Percentiles rank a stretch among this genome's conserved stretches.
Conservation (phyloP, 2,888 invertebrate species). For the Rhimphoctona megacephalus region DNA sequence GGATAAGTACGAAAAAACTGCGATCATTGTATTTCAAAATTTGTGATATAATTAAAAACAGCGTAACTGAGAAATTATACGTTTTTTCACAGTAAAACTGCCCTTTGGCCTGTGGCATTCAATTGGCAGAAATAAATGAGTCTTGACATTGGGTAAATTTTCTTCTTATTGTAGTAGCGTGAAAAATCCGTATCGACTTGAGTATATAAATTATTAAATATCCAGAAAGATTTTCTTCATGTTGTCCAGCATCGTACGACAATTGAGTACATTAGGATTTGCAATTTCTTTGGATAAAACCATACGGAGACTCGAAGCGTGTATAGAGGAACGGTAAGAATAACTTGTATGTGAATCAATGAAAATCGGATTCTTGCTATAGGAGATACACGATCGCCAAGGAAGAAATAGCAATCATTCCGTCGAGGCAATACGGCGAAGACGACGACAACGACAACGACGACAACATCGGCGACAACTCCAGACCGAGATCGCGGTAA, state of each 20-base stretch:
- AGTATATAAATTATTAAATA: not conserved
- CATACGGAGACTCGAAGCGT: not conserved
- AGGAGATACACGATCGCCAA: constrained; percentile 55
- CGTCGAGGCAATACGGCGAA: constrained; percentile 43
- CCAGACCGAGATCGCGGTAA: constrained; percentile 13
- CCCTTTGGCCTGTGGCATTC: not conserved
- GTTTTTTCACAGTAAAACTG: not conserved
- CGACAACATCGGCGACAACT: constrained; percentile 42
- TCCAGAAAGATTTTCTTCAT: not conserved
- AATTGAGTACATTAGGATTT: not conserved
- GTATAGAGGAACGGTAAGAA: not conserved
- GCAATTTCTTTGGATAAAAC: not conserved
- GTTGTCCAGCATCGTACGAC: not conserved
- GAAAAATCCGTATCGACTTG: not conserved
- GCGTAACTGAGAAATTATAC: not conserved
- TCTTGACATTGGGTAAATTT: not conserved
- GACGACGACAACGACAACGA: constrained; percentile 15
- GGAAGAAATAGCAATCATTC: constrained; percentile 64
- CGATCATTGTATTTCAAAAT: not conserved
- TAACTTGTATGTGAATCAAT: constrained; percentile 50
- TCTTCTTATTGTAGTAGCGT: not conserved
- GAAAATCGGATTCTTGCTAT: constrained; percentile 53
- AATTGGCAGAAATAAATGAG: not conserved
- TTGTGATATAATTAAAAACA: not conserved
- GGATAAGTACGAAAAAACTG: not conserved